Base-by-base conservation (phyloP, 1,140 invertebrate genomes). In the Lepeophtheirus salmonis region DNA sequence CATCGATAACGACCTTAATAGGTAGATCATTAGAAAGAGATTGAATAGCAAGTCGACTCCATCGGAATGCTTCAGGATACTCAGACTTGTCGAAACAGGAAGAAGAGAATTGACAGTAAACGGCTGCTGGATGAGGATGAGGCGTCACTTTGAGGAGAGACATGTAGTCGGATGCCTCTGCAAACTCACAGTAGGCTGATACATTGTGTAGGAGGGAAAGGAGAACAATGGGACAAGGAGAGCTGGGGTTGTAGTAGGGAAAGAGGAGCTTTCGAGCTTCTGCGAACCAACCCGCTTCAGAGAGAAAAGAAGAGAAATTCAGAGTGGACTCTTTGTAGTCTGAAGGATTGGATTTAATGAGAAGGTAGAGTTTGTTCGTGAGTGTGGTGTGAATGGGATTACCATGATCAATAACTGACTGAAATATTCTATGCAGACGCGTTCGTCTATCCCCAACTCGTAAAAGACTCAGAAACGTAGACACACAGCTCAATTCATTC, bases 1-100 rank as follows among this genome's bases (percentile, higher is more conserved):
- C 83, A 70, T 89, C 84, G 26, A 90, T 76, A 16, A 78, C 78
- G 52, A 83, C 76, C 65, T 78, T 18, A 14, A 75, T 69, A 20
- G 80, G 76, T 24, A 80, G 73, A 10, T 6, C 6, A 56, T 73
- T 71, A 51, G 13, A 24, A 16, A 52, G 50, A 16, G 6, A 6
- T 22, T 22, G 50, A 18, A 52, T 10, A 10, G 50, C 50, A 4
- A 6, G 4, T 16, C 4, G 4, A 16, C 50, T 52, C 50, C n/a
- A 22, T 22, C 16, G 4, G 16, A 52, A 52, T 4, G 50, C 50
- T 16, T 52, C 50, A 10, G 4, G 4, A 16, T 52, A 52, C n/a
- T 18, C n/a, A 6, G 50, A 52, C 12, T 21, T 12, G 12, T 22
- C 50, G 30, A 52, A 52, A 22, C 20, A 21, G 12, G 4, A 21